These are phyloP conservation scores for Paracyclopina nana DNA, from an alignment of 1,140 invertebrate genomes.

Conservation along the genomic window DNA sequence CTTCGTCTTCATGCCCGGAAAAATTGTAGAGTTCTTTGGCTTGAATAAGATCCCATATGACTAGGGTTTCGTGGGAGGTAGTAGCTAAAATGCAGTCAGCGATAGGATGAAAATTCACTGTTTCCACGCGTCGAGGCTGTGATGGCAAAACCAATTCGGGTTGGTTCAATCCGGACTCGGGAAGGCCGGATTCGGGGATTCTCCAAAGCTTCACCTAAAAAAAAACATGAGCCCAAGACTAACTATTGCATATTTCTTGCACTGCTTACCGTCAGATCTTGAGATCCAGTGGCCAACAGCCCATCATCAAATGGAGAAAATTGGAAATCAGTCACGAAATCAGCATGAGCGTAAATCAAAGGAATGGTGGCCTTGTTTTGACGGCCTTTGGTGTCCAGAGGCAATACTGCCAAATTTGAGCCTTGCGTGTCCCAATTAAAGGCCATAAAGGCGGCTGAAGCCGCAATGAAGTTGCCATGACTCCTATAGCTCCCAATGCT, in stretches of 20 bases:
- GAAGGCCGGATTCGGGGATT: slow-evolving; percentile 52
- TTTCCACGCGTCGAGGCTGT: slow-evolving; percentile 57
- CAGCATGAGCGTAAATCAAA: slow-evolving; percentile 45
- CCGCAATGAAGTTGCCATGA: slow-evolving; percentile 79
- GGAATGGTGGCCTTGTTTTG: slow-evolving; percentile 57
- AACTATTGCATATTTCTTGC: neutral
- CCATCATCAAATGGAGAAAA: slow-evolving; percentile 88
- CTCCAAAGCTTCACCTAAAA: slow-evolving; percentile 60
- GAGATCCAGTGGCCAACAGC: slow-evolving; percentile 65
- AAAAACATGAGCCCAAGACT: slow-evolving; percentile 8
- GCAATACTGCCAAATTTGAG: slow-evolving; percentile 62
- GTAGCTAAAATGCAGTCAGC: slow-evolving; percentile 64
- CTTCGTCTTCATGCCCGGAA: slow-evolving; percentile 52
- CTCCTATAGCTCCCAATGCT: slow-evolving; percentile 72
- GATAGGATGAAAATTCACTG: slow-evolving; percentile 61
- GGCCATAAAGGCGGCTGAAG: slow-evolving; percentile 74
- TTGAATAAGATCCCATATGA: slow-evolving; percentile 63
- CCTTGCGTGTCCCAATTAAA: slow-evolving; percentile 62
- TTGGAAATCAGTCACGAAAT: slow-evolving; percentile 80
- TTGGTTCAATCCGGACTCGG: slow-evolving; percentile 46
- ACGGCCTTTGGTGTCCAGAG: slow-evolving; percentile 60
- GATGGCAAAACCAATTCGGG: slow-evolving; percentile 58
- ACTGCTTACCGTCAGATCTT: slow-evolving; percentile 53
- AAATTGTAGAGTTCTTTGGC: slow-evolving; percentile 48
- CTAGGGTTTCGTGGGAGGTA: slow-evolving; percentile 52